These are phyloP conservation scores for Tridacna gigas DNA, from an alignment of 2,888 invertebrate genomes.

Conservation along the genomic window DNA sequence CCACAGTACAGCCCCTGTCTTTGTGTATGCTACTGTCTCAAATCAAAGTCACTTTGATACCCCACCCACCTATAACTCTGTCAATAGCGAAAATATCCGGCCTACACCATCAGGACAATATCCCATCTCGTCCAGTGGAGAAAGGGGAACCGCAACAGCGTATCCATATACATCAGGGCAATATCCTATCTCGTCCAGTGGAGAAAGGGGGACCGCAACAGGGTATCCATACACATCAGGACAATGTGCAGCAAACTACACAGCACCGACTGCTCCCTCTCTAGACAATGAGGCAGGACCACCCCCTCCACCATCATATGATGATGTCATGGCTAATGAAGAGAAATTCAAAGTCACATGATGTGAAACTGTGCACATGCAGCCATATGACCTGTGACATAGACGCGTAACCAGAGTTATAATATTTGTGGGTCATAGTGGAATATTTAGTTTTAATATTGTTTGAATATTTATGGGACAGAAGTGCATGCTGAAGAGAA, in stretches of 20 bases:
- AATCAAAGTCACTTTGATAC: not conserved
- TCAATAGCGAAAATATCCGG: not conserved
- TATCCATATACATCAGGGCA: not conserved
- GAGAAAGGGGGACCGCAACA: not conserved
- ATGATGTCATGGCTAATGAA: slow-evolving; percentile 15
- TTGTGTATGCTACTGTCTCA: slow-evolving; percentile 5
- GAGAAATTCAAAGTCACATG: slow-evolving; percentile 4
- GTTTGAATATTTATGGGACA: no score
- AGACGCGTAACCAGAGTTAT: no score
- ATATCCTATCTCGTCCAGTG: not conserved
- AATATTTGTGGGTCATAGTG: no score
- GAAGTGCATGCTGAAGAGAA: no score
- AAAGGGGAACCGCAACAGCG: not conserved
- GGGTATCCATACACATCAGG: not conserved
- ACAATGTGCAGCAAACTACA: not conserved
- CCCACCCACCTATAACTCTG: not conserved
- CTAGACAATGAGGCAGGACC: not conserved
- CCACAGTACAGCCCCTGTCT: slow-evolving; percentile 6
- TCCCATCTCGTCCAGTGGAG: not conserved
- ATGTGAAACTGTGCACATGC: no score
- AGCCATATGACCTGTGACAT: no score
- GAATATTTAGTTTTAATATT: no score
- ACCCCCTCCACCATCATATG: slow-evolving; percentile 22
- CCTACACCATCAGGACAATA: not conserved
- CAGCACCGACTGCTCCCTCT: not conserved